Evolutionary conservation across 2,797 vertebrate genomes (phyloP).

Genomic region (Cossypha polioptera): DNA sequence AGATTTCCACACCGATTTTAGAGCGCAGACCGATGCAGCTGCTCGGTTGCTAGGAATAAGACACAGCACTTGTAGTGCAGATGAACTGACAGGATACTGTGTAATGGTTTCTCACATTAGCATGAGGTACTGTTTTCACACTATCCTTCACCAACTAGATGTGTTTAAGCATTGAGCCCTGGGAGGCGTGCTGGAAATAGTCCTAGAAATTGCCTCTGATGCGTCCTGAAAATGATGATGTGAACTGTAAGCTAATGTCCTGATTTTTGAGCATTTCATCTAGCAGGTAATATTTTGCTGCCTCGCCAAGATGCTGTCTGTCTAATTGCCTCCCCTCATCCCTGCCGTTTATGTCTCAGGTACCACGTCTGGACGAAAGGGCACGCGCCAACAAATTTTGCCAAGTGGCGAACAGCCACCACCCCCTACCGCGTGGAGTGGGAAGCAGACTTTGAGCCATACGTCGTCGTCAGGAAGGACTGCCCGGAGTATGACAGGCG

Average conservation of each 20-base stretch:
- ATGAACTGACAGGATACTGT: conserved; percentile 9
- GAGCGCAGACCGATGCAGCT: not conserved
- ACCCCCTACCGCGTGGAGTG: conserved; percentile 95
- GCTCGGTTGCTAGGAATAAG: not conserved
- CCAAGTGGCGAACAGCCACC: conserved; percentile 97
- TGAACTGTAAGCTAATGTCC: conserved; percentile 4
- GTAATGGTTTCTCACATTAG: conserved; percentile 32
- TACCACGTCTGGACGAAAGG: conserved; percentile 99
- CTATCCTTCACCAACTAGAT: not conserved
- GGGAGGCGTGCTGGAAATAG: not conserved
- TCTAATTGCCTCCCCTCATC: not conserved
- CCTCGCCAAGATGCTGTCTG: not conserved
- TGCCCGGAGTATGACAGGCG: conserved; percentile 95
- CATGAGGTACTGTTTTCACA: conserved; percentile 20
- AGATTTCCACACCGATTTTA: not conserved
- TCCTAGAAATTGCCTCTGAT: not conserved
- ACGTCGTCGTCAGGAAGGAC: conserved; percentile 91
- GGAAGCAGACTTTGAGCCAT: conserved; percentile 98
- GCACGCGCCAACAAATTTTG: conserved; percentile 96
- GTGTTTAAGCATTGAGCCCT: not conserved
- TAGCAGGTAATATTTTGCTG: not conserved
- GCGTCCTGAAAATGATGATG: not conserved
- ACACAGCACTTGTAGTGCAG: not conserved
- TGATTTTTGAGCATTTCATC: conserved; percentile 3
- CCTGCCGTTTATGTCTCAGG: conserved; percentile 69